Percentiles rank a stretch among this genome's conserved stretches.
These are phyloP conservation scores for Lycaon pictus DNA, from an alignment of 2,113 vertebrate genomes.

Conservation along the genomic window DNA sequence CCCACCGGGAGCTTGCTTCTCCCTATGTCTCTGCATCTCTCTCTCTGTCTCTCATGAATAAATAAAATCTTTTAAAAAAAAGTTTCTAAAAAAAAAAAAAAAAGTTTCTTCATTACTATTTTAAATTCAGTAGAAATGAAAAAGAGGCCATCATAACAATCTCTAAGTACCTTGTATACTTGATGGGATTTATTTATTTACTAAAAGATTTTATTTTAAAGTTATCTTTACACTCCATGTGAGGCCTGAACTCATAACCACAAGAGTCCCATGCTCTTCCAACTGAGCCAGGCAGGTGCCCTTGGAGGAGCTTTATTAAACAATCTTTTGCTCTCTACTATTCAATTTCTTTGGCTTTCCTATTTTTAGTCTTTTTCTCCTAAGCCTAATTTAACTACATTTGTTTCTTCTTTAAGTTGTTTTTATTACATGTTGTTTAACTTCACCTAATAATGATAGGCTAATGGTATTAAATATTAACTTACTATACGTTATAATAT, in stretches of 20 bases:
- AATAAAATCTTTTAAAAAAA: too few species aligned
- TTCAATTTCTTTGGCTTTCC: constrained; percentile 40
- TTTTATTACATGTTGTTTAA: neutral
- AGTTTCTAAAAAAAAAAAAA: too few species aligned
- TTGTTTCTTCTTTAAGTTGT: constrained; percentile 38
- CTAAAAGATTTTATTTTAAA: neutral
- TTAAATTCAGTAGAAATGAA: neutral
- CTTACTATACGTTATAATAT: neutral
- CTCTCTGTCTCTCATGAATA: too few species aligned
- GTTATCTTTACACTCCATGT: neutral
- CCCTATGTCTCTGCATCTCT: too few species aligned
- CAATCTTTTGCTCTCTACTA: neutral
- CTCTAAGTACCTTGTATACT: neutral
- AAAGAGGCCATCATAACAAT: neutral
- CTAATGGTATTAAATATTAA: constrained; percentile 48
- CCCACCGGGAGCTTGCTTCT: too few species aligned
- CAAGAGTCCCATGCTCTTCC: neutral
- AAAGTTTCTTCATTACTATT: neutral
- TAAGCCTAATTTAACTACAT: neutral
- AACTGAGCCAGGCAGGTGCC: neutral
- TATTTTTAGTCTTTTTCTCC: neutral
- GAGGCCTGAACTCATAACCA: neutral
- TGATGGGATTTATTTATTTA: neutral
- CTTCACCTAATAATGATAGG: constrained; percentile 41
- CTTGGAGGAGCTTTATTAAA: constrained; percentile 1